phyloP scores from a whole-genome alignment of 2,113 vertebrate genomes.

The Toxostoma redivivum region DNA sequence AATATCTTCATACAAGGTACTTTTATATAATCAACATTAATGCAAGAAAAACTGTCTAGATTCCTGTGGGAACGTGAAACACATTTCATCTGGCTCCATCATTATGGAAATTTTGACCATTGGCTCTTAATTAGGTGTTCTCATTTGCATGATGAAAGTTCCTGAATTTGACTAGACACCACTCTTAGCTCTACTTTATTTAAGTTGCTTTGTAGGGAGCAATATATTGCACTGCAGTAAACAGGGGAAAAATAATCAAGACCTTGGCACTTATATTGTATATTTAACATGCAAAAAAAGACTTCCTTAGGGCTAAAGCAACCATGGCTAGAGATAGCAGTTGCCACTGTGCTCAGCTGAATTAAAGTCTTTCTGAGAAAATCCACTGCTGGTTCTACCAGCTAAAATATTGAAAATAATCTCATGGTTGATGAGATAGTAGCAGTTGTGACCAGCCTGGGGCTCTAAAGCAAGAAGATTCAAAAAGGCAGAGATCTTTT shows the following conservation, averaged over 20 bases:
- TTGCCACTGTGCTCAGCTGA: neutral
- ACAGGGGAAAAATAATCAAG: neutral
- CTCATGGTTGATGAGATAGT: slow-evolving; percentile 3
- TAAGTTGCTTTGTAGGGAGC: neutral
- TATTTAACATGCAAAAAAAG: slow-evolving; percentile 35
- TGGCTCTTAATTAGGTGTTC: slow-evolving; percentile 60
- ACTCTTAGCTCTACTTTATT: neutral
- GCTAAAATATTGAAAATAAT: slow-evolving; percentile 15
- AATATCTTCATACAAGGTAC: slow-evolving; percentile 4
- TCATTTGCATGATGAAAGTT: slow-evolving; percentile 56
- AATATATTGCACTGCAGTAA: neutral
- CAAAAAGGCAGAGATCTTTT: neutral
- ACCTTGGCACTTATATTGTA: neutral
- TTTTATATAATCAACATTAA: slow-evolving; percentile 41
- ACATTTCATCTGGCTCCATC: slow-evolving; percentile 45
- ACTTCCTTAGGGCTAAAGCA: neutral
- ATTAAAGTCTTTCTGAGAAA: slow-evolving; percentile 39
- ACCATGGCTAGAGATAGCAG: neutral
- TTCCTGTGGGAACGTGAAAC: slow-evolving; percentile 38
- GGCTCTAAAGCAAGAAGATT: neutral
- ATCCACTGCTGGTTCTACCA: neutral
- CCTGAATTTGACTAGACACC: slow-evolving; percentile 46
- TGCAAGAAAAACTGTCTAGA: slow-evolving; percentile 17
- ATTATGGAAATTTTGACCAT: slow-evolving; percentile 65
- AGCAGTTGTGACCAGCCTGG: neutral